Base-by-base conservation (phyloP, 1,140 invertebrate genomes). In the Gryon sp. region DNA sequence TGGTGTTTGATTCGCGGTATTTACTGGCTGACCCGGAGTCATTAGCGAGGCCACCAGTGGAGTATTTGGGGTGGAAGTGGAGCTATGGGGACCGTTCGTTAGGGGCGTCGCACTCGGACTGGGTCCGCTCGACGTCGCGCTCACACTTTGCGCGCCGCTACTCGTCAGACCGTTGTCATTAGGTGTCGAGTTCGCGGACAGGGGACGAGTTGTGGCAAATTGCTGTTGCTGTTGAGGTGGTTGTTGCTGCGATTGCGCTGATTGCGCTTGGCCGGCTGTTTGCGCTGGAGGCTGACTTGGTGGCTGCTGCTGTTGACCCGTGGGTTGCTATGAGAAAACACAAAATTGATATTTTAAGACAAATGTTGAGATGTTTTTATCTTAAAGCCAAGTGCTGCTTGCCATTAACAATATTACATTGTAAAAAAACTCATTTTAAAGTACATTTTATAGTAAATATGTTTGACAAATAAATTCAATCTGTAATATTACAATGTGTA, bases 221-320 rank as follows among this genome's bases (percentile, higher is more conserved):
- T 88, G 88, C 38, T 89, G 88, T 36, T 89, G 88, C 79, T 85
- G n/a, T n/a, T n/a, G n/a, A n/a, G n/a, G n/a, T n/a, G n/a, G 57
- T 84, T 78, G 52, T 78, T 60, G 76, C 73, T 87, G 80, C 57
- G 78, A 19, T 19, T 80, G 84, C 38, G 84, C 80, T 26, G 81
- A 77, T 46, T 84, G 84, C 30, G 83, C 78, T 16, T 68, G 69
- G 40, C 11, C 30, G 43, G n/a, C 18, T 14, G 43, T n/a, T 28
- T n/a, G 12, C 12, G 22, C 12, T 24, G 90, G 30, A n/a, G 85
- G 83, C 18, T 84, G 79, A 52, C 43, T 84, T 4, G 69, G 81
- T 1, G 77, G 75, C 36, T 88, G 87, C 32, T 88, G 87, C 34
- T 90, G 88, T 65, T 82, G 84, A n/a, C 8, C 38, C 82, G 84